Percentiles rank a stretch among this genome's conserved stretches.
Evolutionary conservation across 2,888 invertebrate species (phyloP).

Genomic region (Drosophila kuntzei): DNA sequence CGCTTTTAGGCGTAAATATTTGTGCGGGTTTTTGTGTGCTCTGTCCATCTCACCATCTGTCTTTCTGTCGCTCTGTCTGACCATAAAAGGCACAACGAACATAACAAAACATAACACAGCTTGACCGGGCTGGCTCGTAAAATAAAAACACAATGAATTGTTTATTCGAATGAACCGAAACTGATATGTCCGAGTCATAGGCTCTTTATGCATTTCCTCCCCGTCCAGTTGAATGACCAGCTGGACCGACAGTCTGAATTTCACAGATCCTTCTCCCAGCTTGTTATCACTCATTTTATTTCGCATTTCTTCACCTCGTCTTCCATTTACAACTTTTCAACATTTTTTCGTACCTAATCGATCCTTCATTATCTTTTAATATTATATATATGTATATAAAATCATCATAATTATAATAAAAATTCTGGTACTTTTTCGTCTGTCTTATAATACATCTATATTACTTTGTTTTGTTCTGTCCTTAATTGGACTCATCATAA

Average conservation of each 20-base stretch:
- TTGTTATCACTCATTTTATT: slow-evolving; percentile 14
- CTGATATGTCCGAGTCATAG: slow-evolving; percentile 34
- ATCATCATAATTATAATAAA: background rate
- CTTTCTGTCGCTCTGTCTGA: slow-evolving; percentile 6
- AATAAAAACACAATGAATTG: slow-evolving; percentile 60
- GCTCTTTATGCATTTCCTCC: slow-evolving; percentile 11
- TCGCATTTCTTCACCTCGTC: slow-evolving; percentile 1
- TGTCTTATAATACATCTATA: background rate
- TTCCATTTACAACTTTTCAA: slow-evolving; percentile 1
- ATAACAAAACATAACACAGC: slow-evolving; percentile 21
- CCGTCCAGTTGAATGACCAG: background rate
- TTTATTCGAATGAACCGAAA: slow-evolving; percentile 45
- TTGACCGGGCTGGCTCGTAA: slow-evolving; percentile 46
- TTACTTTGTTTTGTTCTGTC: no score
- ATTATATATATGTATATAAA: no score
- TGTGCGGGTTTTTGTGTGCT: slow-evolving; percentile 35
- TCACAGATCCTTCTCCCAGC: slow-evolving; percentile 2
- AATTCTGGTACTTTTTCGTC: background rate
- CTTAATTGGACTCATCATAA: no score
- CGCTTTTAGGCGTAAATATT: slow-evolving; percentile 76
- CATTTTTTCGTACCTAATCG: background rate
- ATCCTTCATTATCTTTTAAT: background rate
- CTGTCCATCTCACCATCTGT: slow-evolving; percentile 10
- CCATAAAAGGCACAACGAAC: slow-evolving; percentile 53
- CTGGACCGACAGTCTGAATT: background rate